Conservation (phyloP, 1,140 invertebrate genomes). For the Calosoma granatense region DNA sequence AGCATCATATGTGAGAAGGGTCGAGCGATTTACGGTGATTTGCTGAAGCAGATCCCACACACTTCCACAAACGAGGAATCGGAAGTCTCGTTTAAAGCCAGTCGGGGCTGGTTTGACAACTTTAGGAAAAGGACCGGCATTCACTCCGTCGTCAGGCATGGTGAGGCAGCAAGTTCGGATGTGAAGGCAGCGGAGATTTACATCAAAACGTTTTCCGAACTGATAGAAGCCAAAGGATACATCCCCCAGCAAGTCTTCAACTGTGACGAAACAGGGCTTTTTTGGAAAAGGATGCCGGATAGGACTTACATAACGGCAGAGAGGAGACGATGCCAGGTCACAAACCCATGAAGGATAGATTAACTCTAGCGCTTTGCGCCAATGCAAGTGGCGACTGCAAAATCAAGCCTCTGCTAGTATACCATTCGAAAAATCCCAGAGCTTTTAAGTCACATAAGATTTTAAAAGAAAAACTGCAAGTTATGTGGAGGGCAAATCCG, state of each 20-base stretch:
- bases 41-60: constrained; percentile 18
- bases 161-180: constrained; percentile 21
- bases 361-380: constrained; percentile 29
- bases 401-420: constrained; percentile 37
- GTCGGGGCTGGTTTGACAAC: constrained; percentile 26
- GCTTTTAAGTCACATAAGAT: constrained; percentile 29
- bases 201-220: constrained; percentile 27
- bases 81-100: constrained; percentile 23
- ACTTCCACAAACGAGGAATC: constrained; percentile 17
- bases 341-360: constrained; percentile 20
- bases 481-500: constrained; percentile 31
- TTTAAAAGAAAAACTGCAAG: constrained; percentile 27
- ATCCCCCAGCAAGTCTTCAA: constrained; percentile 31
- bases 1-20: constrained; percentile 20
- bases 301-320: constrained; percentile 26
- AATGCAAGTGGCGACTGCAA: constrained; percentile 35
- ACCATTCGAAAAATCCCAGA: constrained; percentile 33
- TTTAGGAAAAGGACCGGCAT: constrained; percentile 21
- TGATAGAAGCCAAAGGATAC: constrained; percentile 30
- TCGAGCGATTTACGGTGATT: constrained; percentile 20
- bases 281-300: constrained; percentile 32
- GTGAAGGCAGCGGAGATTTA: constrained; percentile 16
- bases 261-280: constrained; percentile 30
- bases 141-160: constrained; percentile 20
- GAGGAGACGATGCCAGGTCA: constrained; percentile 17